A percentile compares a stretch with the other conserved stretches of the same genome.
These are phyloP conservation scores for Araneus ventricosus DNA, from an alignment of 1,140 invertebrate genomes.

Conservation along the genomic window DNA sequence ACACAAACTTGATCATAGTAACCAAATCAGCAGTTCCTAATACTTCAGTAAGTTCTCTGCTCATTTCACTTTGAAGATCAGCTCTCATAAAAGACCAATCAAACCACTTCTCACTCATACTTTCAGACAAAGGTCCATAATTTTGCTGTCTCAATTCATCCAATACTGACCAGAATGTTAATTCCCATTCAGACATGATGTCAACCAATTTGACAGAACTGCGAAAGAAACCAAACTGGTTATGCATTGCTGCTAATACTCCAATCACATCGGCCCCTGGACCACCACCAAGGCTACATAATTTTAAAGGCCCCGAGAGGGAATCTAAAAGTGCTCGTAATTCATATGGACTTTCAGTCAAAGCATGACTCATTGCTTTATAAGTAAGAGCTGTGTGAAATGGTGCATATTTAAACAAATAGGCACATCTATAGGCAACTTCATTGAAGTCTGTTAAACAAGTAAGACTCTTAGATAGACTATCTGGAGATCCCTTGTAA, in stretches of 20 bases:
- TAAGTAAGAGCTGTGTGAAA: slow-evolving; percentile 10
- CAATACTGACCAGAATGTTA: slow-evolving; percentile 5
- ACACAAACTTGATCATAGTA: slow-evolving; percentile 33
- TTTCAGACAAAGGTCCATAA: not conserved
- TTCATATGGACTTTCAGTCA: not conserved
- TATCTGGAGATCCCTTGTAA: not conserved
- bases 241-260: not conserved
- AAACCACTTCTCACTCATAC: not conserved
- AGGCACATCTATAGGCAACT: slow-evolving; percentile 47
- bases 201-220: not conserved
- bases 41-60: not conserved
- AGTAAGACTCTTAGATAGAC: not conserved
- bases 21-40: not conserved
- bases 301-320: not conserved
- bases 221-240: not conserved
- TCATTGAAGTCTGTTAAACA: not conserved
- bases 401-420: slow-evolving; percentile 39
- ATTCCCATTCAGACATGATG: not conserved
- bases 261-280: slow-evolving; percentile 39
- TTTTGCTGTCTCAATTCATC: not conserved
- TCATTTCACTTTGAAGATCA: not conserved
- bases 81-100: not conserved
- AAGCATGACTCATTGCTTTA: not conserved
- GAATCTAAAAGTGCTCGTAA: not conserved
- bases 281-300: slow-evolving; percentile 45